Evolutionary conservation across 2,888 invertebrate genomes (phyloP).

Genomic region (Lymantria monacha): DNA sequence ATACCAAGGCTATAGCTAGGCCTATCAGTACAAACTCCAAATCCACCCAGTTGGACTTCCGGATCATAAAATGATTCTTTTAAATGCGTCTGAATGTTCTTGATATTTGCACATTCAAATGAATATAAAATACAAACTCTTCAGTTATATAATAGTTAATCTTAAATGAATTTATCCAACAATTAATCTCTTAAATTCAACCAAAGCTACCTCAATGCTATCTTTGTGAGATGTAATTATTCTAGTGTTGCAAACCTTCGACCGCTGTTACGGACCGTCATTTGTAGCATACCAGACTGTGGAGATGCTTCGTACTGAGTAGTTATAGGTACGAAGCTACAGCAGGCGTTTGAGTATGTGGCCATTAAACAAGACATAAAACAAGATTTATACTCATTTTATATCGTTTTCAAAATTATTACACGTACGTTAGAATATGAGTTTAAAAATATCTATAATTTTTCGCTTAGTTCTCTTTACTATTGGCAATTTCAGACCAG

Average conservation of each 20-base stretch:
- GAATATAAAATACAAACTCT: no score
- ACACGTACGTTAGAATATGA: slow-evolving; percentile 22
- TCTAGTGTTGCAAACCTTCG: slow-evolving; percentile 38
- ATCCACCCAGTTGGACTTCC: no score
- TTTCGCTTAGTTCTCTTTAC: no score
- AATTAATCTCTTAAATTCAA: not conserved
- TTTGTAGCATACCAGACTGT: slow-evolving; percentile 42
- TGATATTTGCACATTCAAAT: no score
- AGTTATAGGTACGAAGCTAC: slow-evolving; percentile 19
- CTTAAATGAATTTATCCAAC: not conserved
- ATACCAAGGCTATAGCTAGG: no score
- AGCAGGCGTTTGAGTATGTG: slow-evolving; percentile 21
- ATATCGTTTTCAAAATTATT: slow-evolving; percentile 13
- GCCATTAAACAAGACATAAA: slow-evolving; percentile 26
- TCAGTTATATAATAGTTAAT: not conserved
- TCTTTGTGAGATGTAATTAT: slow-evolving; percentile 36
- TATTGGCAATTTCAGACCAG: no score
- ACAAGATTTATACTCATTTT: slow-evolving; percentile 8
- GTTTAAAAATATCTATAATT: not conserved
- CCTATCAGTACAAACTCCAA: no score
- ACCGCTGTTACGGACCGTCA: slow-evolving; percentile 35
- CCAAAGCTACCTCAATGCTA: slow-evolving; percentile 25
- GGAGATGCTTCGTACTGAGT: slow-evolving; percentile 32
- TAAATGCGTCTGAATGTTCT: no score
- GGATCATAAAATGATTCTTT: no score